Percentiles rank a stretch among this genome's conserved stretches.
Conservation (phyloP, 2,113 vertebrate genomes). For the Brachyhypopomus gauderio region DNA sequence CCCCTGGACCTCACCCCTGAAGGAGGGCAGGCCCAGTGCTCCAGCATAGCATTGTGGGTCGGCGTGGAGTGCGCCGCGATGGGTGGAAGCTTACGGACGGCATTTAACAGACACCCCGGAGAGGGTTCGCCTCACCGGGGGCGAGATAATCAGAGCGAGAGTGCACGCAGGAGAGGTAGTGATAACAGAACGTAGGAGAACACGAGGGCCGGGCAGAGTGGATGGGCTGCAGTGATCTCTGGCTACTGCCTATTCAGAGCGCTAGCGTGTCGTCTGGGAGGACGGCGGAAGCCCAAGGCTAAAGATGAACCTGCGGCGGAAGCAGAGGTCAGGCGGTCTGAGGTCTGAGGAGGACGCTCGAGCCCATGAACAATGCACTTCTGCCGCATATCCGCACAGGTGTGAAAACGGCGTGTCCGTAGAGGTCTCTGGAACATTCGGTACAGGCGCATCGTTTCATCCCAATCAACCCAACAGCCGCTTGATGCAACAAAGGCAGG, state of each 20-base stretch:
- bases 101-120: conserved; percentile 67
- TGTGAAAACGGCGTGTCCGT: conserved; percentile 13
- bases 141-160: conserved; percentile 70
- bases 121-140: conserved; percentile 65
- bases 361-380: conserved; percentile 62
- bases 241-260: conserved; percentile 57
- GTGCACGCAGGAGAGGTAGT: conserved; percentile 62
- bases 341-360: conserved; percentile 45
- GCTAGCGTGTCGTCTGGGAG: conserved; percentile 49
- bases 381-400: conserved; percentile 51
- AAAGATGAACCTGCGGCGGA: conserved; percentile 57
- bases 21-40: conserved; percentile 1
- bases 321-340: conserved; percentile 43
- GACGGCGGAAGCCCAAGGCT: conserved; percentile 53
- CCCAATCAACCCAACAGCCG: conserved; percentile 8
- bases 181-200: conserved; percentile 50
- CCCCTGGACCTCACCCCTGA: background rate
- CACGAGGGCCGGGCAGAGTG: conserved; percentile 53
- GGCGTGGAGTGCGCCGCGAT: conserved; percentile 24
- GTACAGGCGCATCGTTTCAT: background rate
- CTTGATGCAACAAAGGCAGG: background rate
- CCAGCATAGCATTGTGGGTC: too few relatives aligned
- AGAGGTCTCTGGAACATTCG: background rate
- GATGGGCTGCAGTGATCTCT: conserved; percentile 42
- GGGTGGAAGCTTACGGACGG: conserved; percentile 49